Conservation (phyloP, 2,888 invertebrate species). For the Hipparchia semele region DNA sequence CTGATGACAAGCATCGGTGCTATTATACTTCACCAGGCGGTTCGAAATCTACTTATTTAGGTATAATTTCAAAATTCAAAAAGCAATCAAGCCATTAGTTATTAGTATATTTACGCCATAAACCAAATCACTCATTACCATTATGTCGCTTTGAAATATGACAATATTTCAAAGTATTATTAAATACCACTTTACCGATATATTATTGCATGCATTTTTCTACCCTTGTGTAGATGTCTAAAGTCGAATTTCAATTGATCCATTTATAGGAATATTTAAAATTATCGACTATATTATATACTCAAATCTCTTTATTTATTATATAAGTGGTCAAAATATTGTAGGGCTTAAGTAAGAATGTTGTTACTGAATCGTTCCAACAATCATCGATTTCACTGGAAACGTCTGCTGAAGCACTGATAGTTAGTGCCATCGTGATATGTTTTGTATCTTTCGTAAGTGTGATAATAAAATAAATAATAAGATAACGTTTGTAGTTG, state of each 20-base stretch:
- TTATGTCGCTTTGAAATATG: neutral
- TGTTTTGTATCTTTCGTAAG: constrained; percentile 81
- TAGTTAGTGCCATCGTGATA: constrained; percentile 82
- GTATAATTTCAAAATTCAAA: constrained; percentile 9
- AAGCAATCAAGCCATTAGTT: constrained; percentile 10
- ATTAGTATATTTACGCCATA: constrained; percentile 1
- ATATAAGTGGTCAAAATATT: constrained; percentile 45
- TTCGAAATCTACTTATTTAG: constrained; percentile 20
- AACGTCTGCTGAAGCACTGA: constrained; percentile 76
- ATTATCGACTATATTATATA: constrained; percentile 35
- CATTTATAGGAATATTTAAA: neutral
- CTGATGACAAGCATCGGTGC: constrained; percentile 27
- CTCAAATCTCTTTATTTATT: constrained; percentile 53
- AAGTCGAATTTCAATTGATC: constrained; percentile 4
- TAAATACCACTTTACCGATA: neutral
- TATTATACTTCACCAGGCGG: constrained; percentile 27
- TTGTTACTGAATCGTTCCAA: constrained; percentile 40
- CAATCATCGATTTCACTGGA: constrained; percentile 54
- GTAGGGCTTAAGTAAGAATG: constrained; percentile 41
- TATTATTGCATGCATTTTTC: neutral
- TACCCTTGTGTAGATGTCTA: constrained; percentile 20
- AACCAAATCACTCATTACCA: constrained; percentile 17
- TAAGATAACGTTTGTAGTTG: constrained; percentile 57
- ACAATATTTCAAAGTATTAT: constrained; percentile 6
- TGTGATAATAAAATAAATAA: constrained; percentile 80